Evolutionary conservation across 2,113 vertebrate species (phyloP).

Genomic region (Paramisgurnus dabryanus): DNA sequence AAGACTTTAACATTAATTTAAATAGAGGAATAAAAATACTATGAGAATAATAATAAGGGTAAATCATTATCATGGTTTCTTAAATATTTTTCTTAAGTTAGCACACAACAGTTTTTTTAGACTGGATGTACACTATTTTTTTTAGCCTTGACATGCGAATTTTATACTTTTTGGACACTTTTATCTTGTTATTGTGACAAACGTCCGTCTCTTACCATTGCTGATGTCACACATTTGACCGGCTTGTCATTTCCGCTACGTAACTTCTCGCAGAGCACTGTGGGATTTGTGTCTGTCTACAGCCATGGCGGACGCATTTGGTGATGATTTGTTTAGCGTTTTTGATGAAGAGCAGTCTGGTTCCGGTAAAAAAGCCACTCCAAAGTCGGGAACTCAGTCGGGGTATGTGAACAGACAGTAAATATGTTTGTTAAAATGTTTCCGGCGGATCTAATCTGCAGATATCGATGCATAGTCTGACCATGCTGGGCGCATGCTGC

Average conservation of each 20-base stretch:
- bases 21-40: too few species aligned
- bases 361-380: constrained; percentile 64
- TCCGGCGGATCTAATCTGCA: background rate
- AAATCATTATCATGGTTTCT: too few species aligned
- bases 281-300: constrained; percentile 56
- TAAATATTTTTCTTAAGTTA: too few species aligned
- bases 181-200: background rate
- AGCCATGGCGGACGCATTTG: constrained; percentile 90
- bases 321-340: constrained; percentile 92
- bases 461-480: background rate
- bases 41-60: too few species aligned
- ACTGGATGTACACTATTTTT: too few species aligned
- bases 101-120: too few species aligned
- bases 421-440: background rate
- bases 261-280: constrained; percentile 27
- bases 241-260: background rate
- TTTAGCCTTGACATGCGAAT: too few species aligned
- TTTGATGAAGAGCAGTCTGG: constrained; percentile 84
- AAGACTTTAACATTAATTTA: too few species aligned
- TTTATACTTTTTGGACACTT: too few species aligned
- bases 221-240: background rate
- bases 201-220: background rate
- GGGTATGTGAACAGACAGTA: constrained; percentile 71
- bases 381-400: constrained; percentile 48
- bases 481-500: background rate